Evolutionary conservation across 2,797 vertebrate species (phyloP), one percentile per base, ranked within the genome.

Genomic region (Premnoplex brunnescens): DNA sequence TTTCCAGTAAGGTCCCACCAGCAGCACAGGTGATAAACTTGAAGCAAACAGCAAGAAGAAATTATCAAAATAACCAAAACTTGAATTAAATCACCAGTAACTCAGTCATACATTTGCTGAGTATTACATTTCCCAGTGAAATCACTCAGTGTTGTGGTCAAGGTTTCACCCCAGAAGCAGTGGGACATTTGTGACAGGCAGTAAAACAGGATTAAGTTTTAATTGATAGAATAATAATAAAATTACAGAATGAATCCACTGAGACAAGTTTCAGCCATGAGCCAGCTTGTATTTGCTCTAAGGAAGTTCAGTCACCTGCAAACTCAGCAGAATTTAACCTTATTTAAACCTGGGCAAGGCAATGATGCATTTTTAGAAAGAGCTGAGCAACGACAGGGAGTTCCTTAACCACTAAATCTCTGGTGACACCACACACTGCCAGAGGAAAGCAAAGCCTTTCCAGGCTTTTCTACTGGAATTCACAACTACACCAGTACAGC

Each of bases 281-380:
- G 37, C 1, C 0, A 78, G 62, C 34, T 13, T 23, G 30, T 17
- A 6, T 51, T 64, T 74, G 59, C 64, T 81, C 55, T 59, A 27
- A 73, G 41, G 34, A 64, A 63, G 34, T 9, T 43, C 12, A 64
- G 59, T 28, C 87, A 72, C 54, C 28, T 46, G 59, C 37, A 34
- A 77, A 49, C 63, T 78, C 84, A 72, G 81, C 77, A 58, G 20
- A 37, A 64, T 26, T 37, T n/a, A 60, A 81, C 74, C 91, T 88
- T 9, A 56, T 34, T 86, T 86, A 77, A 81, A 93, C 71, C 71
- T 39, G 28, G 26, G 51, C 54, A 59, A 37, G 89, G 77, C 36
- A 56, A 20, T 18, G 27, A 55, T 22, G 58, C 37, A 60, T 54
- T 85, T 95, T 92, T 56, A 91, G 66, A 10, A 46, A 44, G 68